phyloP scores from a whole-genome alignment of 2,113 vertebrate genomes.

The Boleophthalmus pectinirostris region DNA sequence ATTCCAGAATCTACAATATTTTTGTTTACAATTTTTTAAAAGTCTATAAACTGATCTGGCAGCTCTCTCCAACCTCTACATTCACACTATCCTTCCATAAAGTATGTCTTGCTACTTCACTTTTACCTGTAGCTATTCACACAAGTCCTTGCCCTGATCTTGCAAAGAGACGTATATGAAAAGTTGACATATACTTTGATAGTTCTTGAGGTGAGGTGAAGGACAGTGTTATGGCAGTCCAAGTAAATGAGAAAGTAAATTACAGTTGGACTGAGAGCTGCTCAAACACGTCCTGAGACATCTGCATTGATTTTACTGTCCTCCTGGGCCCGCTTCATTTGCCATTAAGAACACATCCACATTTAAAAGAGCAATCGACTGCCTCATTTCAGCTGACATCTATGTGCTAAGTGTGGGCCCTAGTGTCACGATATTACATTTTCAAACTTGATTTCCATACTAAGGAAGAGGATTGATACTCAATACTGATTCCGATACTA shows the following conservation, averaged over 20 bases:
- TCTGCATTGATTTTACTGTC: conserved; percentile 8
- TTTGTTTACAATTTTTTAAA: no score
- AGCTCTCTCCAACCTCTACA: no score
- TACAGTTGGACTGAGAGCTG: not conserved
- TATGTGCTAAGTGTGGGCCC: not conserved
- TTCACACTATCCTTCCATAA: not conserved
- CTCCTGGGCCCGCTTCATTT: not conserved
- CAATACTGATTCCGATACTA: no score
- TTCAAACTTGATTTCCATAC: no score
- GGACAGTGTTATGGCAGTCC: not conserved
- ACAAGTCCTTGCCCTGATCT: not conserved
- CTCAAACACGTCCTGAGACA: not conserved
- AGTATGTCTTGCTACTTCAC: not conserved
- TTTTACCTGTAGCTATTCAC: not conserved
- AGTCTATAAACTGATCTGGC: no score
- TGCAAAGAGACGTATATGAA: no score
- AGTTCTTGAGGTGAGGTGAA: not conserved
- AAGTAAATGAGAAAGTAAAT: not conserved
- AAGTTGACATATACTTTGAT: not conserved
- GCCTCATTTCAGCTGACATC: not conserved
- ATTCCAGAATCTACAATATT: no score
- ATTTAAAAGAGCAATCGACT: not conserved
- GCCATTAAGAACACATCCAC: not conserved
- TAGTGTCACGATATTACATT: no score
- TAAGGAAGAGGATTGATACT: no score